These are phyloP conservation scores for Chiridota heheva DNA, from an alignment of 35 echinoderm and acorn worm species.

Conservation along the genomic window DNA sequence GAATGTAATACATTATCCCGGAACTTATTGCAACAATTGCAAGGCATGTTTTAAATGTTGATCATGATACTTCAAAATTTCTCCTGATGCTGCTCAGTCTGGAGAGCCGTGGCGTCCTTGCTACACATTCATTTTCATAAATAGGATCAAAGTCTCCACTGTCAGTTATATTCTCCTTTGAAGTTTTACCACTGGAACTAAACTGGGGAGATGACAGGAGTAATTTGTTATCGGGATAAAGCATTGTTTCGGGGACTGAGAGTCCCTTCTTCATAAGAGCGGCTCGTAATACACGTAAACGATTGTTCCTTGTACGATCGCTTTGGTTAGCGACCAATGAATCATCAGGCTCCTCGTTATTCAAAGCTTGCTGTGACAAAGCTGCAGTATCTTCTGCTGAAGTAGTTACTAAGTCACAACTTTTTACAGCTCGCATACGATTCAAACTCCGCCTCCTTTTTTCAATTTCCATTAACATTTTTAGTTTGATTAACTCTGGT, in stretches of 20 bases:
- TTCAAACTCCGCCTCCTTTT: constrained; percentile 19
- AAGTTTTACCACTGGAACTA: no score
- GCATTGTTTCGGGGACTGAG: constrained; percentile 5
- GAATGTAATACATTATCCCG: no score
- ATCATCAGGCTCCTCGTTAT: no score
- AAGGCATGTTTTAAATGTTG: no score
- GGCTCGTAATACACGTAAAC: constrained; percentile 6
- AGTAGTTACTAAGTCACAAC: background rate
- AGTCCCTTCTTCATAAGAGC: constrained; percentile 33
- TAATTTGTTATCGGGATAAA: background rate
- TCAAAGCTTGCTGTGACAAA: no score
- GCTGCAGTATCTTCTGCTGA: background rate
- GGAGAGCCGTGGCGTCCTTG: no score
- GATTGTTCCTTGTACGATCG: constrained; percentile 19
- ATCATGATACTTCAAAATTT: no score
- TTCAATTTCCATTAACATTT: constrained; percentile 53
- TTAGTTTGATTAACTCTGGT: constrained; percentile 38
- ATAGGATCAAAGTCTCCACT: constrained; percentile 12
- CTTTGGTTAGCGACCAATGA: no score
- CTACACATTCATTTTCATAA: constrained; percentile 39
- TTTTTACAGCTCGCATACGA: constrained; percentile 33
- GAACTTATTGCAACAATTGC: no score
- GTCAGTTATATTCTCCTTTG: background rate
- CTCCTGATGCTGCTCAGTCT: no score
- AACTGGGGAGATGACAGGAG: background rate